A percentile compares a stretch with the other conserved stretches of the same genome.
Evolutionary conservation across 2,113 vertebrate genomes (phyloP).

Genomic region (Butorides virescens): DNA sequence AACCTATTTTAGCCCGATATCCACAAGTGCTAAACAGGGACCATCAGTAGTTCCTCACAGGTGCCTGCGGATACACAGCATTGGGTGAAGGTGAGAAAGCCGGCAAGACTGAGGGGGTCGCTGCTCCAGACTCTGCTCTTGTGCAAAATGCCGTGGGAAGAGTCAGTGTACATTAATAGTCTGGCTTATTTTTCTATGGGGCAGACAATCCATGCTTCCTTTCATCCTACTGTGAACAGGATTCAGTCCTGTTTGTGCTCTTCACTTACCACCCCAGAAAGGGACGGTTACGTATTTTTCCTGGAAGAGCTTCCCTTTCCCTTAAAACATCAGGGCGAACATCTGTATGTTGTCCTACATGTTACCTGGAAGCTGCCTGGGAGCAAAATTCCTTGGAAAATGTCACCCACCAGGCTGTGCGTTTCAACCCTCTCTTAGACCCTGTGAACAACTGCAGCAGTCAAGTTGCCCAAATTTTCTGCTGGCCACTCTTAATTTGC

Average conservation of each 20-base stretch:
- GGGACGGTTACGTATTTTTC: fast-evolving
- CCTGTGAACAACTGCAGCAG: background rate
- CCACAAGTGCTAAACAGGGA: background rate
- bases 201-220: background rate
- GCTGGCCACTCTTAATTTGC: background rate
- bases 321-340: background rate
- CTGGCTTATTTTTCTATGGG: background rate
- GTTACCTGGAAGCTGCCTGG: background rate
- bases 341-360: background rate
- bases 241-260: background rate
- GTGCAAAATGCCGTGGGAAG: background rate
- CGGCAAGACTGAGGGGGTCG: fast-evolving
- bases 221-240: background rate
- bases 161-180: background rate
- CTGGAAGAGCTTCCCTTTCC: background rate
- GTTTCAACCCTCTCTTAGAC: background rate
- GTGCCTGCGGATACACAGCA: background rate
- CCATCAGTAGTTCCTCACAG: background rate
- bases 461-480: background rate
- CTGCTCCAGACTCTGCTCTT: background rate
- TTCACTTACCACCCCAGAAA: background rate
- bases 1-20: background rate
- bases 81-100: background rate
- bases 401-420: background rate
- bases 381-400: background rate